Conservation (phyloP, 1,140 invertebrate species). For the Gerris buenoi region DNA sequence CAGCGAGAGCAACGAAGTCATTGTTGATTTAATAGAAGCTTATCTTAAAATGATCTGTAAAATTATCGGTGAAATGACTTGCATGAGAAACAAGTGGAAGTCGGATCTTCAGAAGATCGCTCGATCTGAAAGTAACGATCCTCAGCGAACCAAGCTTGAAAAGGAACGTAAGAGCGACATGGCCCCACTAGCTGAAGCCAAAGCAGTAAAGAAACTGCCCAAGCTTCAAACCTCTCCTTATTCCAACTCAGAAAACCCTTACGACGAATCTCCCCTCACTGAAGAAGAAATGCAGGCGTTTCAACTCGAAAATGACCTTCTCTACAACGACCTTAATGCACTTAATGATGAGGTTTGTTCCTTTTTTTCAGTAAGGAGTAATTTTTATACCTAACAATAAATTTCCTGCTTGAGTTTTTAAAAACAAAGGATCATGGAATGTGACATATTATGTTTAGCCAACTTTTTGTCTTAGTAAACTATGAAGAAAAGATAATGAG, state of each 20-base stretch:
- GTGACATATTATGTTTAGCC: too few species aligned
- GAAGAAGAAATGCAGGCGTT: conserved; percentile 82
- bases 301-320: conserved; percentile 65
- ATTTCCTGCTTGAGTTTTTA: too few species aligned
- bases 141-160: conserved; percentile 18
- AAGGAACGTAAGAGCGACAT: neutral
- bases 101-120: conserved; percentile 67
- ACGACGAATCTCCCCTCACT: conserved; percentile 48
- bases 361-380: too few species aligned
- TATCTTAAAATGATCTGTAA: conserved; percentile 75
- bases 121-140: conserved; percentile 40
- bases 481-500: too few species aligned
- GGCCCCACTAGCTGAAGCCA: neutral
- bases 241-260: conserved; percentile 5
- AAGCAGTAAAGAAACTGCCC: conserved; percentile 4
- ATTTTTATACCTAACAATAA: too few species aligned
- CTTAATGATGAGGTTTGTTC: conserved; percentile 36
- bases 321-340: conserved; percentile 73
- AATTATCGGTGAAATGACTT: conserved; percentile 75
- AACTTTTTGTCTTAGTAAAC: too few species aligned
- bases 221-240: conserved; percentile 12
- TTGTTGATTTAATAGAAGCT: conserved; percentile 54
- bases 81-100: conserved; percentile 65
- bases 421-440: too few species aligned
- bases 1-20: conserved; percentile 55